Evolutionary conservation across 2,113 vertebrate species (phyloP), one percentile per base, ranked within the genome.

Genomic region (Paracanthobrama guichenoti): DNA sequence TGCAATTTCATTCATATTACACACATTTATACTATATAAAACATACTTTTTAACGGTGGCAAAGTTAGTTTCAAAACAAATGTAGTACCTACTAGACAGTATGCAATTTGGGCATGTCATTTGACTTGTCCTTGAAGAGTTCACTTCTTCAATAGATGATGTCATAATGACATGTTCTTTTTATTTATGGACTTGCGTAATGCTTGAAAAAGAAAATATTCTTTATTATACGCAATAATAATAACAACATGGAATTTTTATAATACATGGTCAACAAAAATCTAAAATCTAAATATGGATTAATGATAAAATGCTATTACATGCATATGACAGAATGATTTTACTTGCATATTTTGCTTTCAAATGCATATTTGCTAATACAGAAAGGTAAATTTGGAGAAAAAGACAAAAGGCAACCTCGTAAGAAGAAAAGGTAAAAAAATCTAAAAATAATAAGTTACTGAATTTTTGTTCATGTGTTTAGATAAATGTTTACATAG

Each of bases 401-500:
- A 31, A 53, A 53, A 18, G 16, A 18, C 13, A 53, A 53, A 66
- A 66, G 13, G 14, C 28, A 31, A 53, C 5, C 5, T 18, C 14
- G 4, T 16, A 50, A 64, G 62, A 66, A 0, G 14, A 16, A 28
- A 64, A 31, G 14, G 62, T 66, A 16, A 66, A 50, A 50, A 50
- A 6, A 3, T n/a, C 8, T 24, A 64, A 64, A 26, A 62, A 26
- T 1, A 64, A 28, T 64, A 28, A 16, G 6, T 31, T 62, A 62
- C 12, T 62, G 60, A 7, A 31, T 18, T 67, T 31, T 66, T 31
- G 3, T 66, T 20, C 0, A 53, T 53, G 66, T 22, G 39, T 71
- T 71, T 71, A 71, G 20, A n/a, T 71, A 3, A 71, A 71, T 44
- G 18, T 71, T n/a, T n/a, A n/a, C n/a, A n/a, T n/a, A n/a, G n/a